Percentiles rank a stretch among this genome's conserved stretches.
Evolutionary conservation across 2,113 vertebrate species (phyloP).

Genomic region (Triplophysa rosa): DNA sequence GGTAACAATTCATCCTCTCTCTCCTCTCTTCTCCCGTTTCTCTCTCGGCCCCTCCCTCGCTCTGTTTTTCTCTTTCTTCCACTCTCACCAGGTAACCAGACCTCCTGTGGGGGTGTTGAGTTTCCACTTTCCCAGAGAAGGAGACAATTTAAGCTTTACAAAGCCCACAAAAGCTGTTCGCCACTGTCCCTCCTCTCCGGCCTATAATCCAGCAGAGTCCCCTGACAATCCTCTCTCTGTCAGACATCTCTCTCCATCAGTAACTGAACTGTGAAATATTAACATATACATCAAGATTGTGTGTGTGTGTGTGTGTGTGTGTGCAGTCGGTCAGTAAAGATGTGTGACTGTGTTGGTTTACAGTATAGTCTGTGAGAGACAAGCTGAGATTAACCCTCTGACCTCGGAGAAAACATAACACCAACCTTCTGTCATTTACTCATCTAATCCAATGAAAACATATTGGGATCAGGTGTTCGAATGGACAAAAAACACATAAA

Average conservation of each 20-base stretch:
- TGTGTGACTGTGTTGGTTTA: slow-evolving; percentile 24
- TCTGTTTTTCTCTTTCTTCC: slow-evolving; percentile 66
- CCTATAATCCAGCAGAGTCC: background rate
- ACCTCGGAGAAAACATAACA: background rate
- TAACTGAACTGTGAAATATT: background rate
- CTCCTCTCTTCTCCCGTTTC: slow-evolving; percentile 53
- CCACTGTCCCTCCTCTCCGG: slow-evolving; percentile 27
- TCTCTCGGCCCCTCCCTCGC: slow-evolving; percentile 57
- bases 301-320: slow-evolving; percentile 6
- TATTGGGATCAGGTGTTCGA: too few relatives aligned
- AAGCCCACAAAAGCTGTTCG: slow-evolving; percentile 45
- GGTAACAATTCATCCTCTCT: slow-evolving; percentile 49
- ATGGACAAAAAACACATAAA: too few relatives aligned
- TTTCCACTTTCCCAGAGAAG: slow-evolving; percentile 80
- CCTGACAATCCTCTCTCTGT: background rate
- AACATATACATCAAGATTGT: background rate
- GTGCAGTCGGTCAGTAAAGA: slow-evolving; percentile 19
- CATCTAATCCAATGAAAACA: background rate
- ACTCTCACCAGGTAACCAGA: slow-evolving; percentile 79
- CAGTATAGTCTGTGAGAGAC: background rate
- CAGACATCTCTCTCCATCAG: background rate
- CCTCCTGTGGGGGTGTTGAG: slow-evolving; percentile 75
- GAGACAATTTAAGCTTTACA: slow-evolving; percentile 76
- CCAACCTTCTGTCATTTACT: background rate
- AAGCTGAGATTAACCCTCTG: slow-evolving; percentile 7